Base-by-base conservation (phyloP, 64 coral and sea anemone genomes). In the Montipora sp. region DNA sequence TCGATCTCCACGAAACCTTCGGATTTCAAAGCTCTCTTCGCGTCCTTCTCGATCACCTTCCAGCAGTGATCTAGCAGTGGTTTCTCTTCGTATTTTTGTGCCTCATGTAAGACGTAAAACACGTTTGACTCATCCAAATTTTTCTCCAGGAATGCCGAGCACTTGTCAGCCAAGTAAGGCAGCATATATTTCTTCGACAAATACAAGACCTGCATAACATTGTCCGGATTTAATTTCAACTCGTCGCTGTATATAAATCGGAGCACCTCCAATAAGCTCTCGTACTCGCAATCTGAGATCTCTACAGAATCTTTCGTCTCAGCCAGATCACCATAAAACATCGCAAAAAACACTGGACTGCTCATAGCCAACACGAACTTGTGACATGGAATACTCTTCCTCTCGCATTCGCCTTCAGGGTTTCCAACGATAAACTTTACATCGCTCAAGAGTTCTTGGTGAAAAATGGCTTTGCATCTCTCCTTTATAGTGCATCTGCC, bases 151-250 rank as follows among this genome's bases (percentile, higher is more conserved):
- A 70, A 90, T 16, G 47, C 77, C 21, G 47, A 75, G 68, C 89
- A 90, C 71, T 80, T 90, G 47, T 81, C 53, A 18, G n/a, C 89
- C 13, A 90, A 59, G 12, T 57, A 90, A 48, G 89, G 77, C 36
- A 90, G 13, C 77, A 90, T 90, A 77, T 90, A 90, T 50, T 80
- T 80, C 47, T 90, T 80, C 13, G 89, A 77, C 2, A 90, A 66
- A 78, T 90, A 81, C 21, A 90, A 7, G 16, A 90, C 16, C 36
- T 90, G 13, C 89, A 90, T 81, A 5, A 90, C 89, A 20, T 80
- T 81, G 79, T 45, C 68, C n/a, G 63, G 14, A 61, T 12, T 90
- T 45, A 90, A 73, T 5, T 70, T 79, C 43, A 63, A 77, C 10
- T 90, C 77, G 47, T 90, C 89, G 45, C 59, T 80, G 79, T 90